Evolutionary conservation across 2,113 vertebrate genomes (phyloP), one percentile per base, ranked within the genome.

Genomic region (Neolamprologus cancellatus): DNA sequence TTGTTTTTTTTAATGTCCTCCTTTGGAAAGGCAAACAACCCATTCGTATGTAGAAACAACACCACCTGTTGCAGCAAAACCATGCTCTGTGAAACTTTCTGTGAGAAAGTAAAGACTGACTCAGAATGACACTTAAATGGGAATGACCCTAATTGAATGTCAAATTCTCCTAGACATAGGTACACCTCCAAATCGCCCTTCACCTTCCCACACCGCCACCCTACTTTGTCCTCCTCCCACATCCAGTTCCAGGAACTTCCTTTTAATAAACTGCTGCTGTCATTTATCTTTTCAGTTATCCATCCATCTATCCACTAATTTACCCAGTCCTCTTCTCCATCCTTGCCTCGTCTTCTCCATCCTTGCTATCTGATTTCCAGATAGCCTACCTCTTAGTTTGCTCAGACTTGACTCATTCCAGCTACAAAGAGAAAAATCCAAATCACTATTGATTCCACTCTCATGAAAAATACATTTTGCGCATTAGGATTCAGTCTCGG

Each of bases 381-480:
- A 93, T 79, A 52, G 54, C 34, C 32, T 80, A 25, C 78, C n/a
- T 83, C 61, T 64, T 14, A 48, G 54, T 82, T 83, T 12, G 10
- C 79, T 84, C 54, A 2, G 15, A 82, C 85, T 91, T 52, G 5
- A 25, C 87, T 90, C 85, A 64, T 88, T 90, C 82, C 53, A 59
- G 84, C 80, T 87, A 87, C 88, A 92, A 89, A 93, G 84, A 88
- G 74, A 93, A 91, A 92, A 87, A 82, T 87, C 88, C 86, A 94
- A 94, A 95, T 94, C 89, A 92, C 86, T 91, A 94, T 94, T 89
- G 91, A 94, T 95, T 91, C 78, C n/a, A 4, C 81, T 53, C 85
- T 94, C 93, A 95, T 94, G 84, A 93, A 95, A 93, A 92, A 94
- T 92, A 91, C 91, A 94, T 94, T 90, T 87, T 52, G 78, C 3